phyloP scores from a whole-genome alignment of 1,140 invertebrate genomes.

The Calliopsis andreniformis region DNA sequence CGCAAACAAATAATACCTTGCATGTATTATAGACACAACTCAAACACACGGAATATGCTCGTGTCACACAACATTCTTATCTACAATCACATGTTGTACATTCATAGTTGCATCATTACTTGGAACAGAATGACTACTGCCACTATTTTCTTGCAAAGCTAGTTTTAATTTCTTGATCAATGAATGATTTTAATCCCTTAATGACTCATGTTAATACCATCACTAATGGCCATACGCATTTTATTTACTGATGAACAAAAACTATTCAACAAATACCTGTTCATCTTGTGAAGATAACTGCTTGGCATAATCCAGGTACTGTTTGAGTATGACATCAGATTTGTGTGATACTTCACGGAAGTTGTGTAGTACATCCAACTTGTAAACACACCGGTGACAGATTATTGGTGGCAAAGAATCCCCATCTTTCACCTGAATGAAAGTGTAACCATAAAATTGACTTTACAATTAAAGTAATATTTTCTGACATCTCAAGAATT shows the following conservation, averaged over 20 bases:
- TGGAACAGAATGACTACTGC: slow-evolving; percentile 69
- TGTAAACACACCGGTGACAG: slow-evolving; percentile 81
- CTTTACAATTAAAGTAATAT: background rate
- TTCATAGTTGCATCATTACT: slow-evolving; percentile 76
- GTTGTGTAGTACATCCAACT: slow-evolving; percentile 80
- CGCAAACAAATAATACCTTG: slow-evolving; percentile 54
- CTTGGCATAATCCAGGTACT: slow-evolving; percentile 81
- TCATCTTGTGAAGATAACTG: slow-evolving; percentile 75
- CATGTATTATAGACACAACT: slow-evolving; percentile 31
- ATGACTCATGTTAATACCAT: background rate
- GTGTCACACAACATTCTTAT: slow-evolving; percentile 68
- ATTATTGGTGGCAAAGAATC: slow-evolving; percentile 81
- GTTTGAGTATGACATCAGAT: slow-evolving; percentile 81
- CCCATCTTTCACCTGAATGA: slow-evolving; percentile 79
- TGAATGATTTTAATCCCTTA: background rate
- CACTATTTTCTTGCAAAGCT: slow-evolving; percentile 66
- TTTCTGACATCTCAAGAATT: background rate
- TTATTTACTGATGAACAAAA: background rate
- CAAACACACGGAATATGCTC: slow-evolving; percentile 43
- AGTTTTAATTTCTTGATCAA: slow-evolving; percentile 49
- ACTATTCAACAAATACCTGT: slow-evolving; percentile 69
- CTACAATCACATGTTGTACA: slow-evolving; percentile 75
- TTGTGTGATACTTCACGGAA: slow-evolving; percentile 81
- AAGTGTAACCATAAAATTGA: background rate
- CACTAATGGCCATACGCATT: too few species aligned